phyloP scores from a whole-genome alignment of 1,140 invertebrate species.

The Temnothorax curvispinosus region DNA sequence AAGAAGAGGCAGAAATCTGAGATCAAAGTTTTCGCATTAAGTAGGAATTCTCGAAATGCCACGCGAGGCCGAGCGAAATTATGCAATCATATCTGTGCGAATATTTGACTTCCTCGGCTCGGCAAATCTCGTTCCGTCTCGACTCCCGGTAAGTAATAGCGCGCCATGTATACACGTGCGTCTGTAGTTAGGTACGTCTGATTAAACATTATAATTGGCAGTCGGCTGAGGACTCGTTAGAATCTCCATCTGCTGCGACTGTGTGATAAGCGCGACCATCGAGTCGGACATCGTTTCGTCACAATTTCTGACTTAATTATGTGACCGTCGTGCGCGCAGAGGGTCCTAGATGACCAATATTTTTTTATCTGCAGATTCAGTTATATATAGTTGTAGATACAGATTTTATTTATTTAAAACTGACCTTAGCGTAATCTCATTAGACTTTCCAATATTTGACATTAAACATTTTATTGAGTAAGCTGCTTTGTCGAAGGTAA shows the following conservation, averaged over 20 bases:
- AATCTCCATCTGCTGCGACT: constrained; percentile 13
- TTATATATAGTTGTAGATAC: neutral
- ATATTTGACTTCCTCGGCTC: constrained; percentile 64
- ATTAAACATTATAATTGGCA: constrained; percentile 76
- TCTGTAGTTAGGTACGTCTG: constrained; percentile 69
- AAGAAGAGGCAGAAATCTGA: neutral
- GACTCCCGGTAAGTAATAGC: constrained; percentile 16
- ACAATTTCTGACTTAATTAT: neutral
- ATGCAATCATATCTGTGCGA: constrained; percentile 62
- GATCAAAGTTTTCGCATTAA: constrained; percentile 43
- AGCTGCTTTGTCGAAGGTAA: neutral
- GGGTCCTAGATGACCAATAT: neutral
- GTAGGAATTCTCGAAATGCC: constrained; percentile 35
- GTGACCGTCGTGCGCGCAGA: too few species aligned
- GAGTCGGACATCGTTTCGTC: neutral
- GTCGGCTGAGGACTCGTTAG: constrained; percentile 64
- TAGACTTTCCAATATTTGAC: neutral
- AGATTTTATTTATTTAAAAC: neutral
- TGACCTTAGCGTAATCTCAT: neutral
- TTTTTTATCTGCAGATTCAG: neutral
- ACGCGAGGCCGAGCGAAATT: constrained; percentile 40
- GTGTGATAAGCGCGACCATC: neutral
- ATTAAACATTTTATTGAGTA: neutral
- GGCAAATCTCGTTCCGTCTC: constrained; percentile 57
- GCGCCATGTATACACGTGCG: constrained; percentile 8